Base-by-base conservation (phyloP, 2,113 vertebrate species). In the Actinemys pallida region DNA sequence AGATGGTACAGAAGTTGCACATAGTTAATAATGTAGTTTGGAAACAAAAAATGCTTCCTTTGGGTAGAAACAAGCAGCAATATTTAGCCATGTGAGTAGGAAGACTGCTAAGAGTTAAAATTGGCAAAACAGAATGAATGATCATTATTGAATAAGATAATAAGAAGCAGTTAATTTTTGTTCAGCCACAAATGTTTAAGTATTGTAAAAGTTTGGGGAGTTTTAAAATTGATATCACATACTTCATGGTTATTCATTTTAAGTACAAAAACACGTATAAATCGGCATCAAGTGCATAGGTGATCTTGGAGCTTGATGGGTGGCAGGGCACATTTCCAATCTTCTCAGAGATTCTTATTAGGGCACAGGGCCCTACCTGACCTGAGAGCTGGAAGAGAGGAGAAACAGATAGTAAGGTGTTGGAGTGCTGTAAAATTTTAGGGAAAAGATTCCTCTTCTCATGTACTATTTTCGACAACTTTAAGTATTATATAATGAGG, bases 391-490 rank as follows among this genome's bases (percentile, higher is more conserved):
- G 90, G 52, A 94, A 80, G 93, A 90, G 29, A 69, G 49, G 86
- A 22, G 80, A 94, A 96, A 94, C 27, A 91, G 42, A 90, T 5
- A 91, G 56, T 25, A 85, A 95, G 83, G 57, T 90, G 47, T 91
- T 90, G 59, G 82, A 91, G 75, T 92, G 50, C 81, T 92, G 35
- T 83, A 57, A 94, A 93, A 84, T 85, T 93, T 91, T 90, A 95
- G 54, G 42, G 59, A 87, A 57, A 94, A 84, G 10, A 86, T 90
- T 95, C 87, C 83, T 92, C 59, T 89, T 96, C 83, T 93, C n/a
- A 89, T 96, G 93, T 96, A 14, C n/a, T 93, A 69, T 96, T 96
- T 97, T 95, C 84, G 89, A 62, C 87, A 3, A 4, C 86, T 88
- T 45, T 39, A 62, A 79, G 42, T 95, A 90, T 96, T 93, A 91